Conservation (phyloP, 2,888 invertebrate genomes). For the Drosophila kanekoi region DNA sequence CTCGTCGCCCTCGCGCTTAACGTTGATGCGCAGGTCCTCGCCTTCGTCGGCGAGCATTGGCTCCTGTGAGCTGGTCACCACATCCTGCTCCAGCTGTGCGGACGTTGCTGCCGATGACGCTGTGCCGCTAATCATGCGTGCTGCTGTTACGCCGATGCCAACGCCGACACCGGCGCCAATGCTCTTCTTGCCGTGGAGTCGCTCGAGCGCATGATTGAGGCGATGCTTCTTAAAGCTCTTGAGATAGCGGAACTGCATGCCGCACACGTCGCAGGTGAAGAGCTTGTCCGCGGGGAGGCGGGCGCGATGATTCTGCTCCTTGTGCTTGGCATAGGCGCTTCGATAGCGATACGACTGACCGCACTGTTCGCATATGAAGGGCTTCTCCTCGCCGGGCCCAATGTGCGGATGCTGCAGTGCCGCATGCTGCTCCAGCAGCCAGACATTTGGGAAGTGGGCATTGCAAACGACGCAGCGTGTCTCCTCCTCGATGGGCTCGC, state of each 20-base stretch:
- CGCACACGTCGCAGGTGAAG: slow-evolving; percentile 96
- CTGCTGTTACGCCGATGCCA: slow-evolving; percentile 9
- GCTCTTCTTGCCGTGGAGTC: slow-evolving; percentile 90
- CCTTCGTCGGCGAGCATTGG: slow-evolving; percentile 87
- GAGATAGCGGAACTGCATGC: slow-evolving; percentile 95
- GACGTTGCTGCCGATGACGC: slow-evolving; percentile 21
- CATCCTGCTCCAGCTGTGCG: slow-evolving; percentile 86
- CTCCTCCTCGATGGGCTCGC: slow-evolving; percentile 85
- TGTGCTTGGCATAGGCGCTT: slow-evolving; percentile 93
- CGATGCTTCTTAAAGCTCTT: slow-evolving; percentile 96
- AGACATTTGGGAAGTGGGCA: slow-evolving; percentile 94
- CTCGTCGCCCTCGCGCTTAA: slow-evolving; percentile 85
- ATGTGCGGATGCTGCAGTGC: slow-evolving; percentile 91
- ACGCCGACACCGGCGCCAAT: slow-evolving; percentile 46
- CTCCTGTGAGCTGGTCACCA: slow-evolving; percentile 91
- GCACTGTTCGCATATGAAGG: slow-evolving; percentile 96
- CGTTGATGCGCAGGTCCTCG: slow-evolving; percentile 87
- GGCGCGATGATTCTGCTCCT: slow-evolving; percentile 95
- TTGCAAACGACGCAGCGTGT: slow-evolving; percentile 93
- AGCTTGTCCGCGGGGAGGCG: slow-evolving; percentile 94
- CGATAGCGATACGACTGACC: slow-evolving; percentile 95
- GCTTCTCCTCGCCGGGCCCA: slow-evolving; percentile 91
- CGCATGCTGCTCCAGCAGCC: slow-evolving; percentile 94
- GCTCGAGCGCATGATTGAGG: slow-evolving; percentile 93
- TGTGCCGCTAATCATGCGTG: slow-evolving; percentile 23